Evolutionary conservation across 2,113 vertebrate species (phyloP).

Genomic region (Oreochromis niloticus): DNA sequence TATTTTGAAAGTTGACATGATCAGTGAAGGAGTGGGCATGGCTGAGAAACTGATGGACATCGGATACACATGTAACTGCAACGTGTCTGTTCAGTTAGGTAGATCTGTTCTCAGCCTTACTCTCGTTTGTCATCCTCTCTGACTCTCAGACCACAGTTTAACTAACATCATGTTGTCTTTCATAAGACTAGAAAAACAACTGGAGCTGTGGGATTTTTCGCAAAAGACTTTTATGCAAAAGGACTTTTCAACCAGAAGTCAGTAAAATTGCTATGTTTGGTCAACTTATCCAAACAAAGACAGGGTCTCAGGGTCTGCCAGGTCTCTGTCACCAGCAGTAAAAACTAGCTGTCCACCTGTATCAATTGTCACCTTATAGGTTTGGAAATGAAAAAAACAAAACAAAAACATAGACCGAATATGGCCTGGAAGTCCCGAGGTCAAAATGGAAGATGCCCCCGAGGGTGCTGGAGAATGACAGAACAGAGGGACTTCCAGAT

Average conservation of each 20-base stretch:
- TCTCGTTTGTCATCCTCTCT: neutral
- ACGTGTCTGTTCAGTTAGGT: neutral
- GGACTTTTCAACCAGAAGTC: neutral
- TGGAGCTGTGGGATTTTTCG: rapidly evolving
- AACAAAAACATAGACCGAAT: neutral
- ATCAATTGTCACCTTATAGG: neutral
- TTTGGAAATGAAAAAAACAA: neutral
- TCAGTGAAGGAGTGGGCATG: neutral
- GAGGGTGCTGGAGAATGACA: neutral
- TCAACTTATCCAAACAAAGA: neutral
- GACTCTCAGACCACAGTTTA: neutral
- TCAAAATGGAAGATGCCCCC: neutral
- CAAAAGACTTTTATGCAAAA: neutral
- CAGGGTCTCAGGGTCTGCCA: neutral
- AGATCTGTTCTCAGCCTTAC: neutral
- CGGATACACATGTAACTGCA: neutral
- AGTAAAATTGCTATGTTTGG: neutral
- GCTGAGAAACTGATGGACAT: neutral
- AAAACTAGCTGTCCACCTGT: neutral
- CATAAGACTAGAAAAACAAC: neutral
- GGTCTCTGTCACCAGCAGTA: neutral
- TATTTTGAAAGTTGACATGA: neutral
- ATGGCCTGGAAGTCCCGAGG: neutral
- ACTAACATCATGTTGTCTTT: neutral
- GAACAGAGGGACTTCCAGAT: neutral